Base-by-base conservation (phyloP, 1,140 invertebrate species). In the Lucilia cuprina region DNA sequence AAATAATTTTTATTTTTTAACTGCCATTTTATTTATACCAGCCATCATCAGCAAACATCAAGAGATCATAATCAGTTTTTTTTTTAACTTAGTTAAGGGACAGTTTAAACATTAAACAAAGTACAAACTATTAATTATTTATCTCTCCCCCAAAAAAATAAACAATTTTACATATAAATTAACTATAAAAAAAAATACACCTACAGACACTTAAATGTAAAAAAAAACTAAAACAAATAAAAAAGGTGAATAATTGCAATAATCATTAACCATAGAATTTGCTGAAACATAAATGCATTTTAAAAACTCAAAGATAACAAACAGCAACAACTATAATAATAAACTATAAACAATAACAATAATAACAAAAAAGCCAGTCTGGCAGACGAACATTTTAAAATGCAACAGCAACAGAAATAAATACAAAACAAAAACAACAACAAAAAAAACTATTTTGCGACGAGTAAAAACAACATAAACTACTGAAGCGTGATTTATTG, bases 401-500 rank as follows among this genome's bases (percentile, higher is more conserved):
- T 21, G 5, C 70, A 84, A 5, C 49, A 82, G 9, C 49, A 60
- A 30, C 70, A 83, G 13, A 19, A 80, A 60, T 34, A 80, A 80
- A 65, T 74, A 82, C 25, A 25, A 74, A 9, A 21, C 65, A 19
- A 0, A 30, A 60, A 30, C 70, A 83, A 12, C 34, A 80, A 78
- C 50, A 25, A 25, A 74, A 25, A 13, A 41, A 8, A 21, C 0
- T 7, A 25, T 25, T 25, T 25, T 41, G 74, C 74, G 74, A 77
- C 70, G 70, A 74, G 70, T 25, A 74, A 34, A 9, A 41, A 13
- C n/a, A 65, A 82, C 82, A 35, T 65, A 50, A 83, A 83, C 84
- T 84, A 84, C 84, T 84, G 85, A 85, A 84, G 85, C 85, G 85
- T 85, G 85, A 84, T 85, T 85, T 85, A 84, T 85, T 83, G 84